Conservation (phyloP, 2,797 vertebrate genomes). For the Phoeniculus purpureus region DNA sequence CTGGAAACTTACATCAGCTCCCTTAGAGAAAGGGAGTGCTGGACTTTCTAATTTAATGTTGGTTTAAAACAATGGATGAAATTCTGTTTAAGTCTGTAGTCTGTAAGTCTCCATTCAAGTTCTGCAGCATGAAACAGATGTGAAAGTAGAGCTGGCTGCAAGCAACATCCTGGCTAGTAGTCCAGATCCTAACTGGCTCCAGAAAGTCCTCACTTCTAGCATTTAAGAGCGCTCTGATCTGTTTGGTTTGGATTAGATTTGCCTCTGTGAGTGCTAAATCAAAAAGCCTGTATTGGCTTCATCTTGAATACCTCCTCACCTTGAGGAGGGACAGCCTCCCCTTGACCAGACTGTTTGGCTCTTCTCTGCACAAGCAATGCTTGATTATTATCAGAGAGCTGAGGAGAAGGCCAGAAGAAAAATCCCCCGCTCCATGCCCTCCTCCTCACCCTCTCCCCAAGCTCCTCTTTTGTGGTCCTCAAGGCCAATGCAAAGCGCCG, state of each 20-base stretch:
- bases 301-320: background rate
- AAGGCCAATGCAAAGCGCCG: background rate
- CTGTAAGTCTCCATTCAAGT: no score
- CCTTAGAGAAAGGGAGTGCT: background rate
- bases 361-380: background rate
- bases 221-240: background rate
- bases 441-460: background rate
- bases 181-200: background rate
- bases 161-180: background rate
- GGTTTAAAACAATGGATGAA: background rate
- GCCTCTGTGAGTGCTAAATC: background rate
- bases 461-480: slow-evolving; percentile 35
- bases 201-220: background rate
- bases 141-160: background rate
- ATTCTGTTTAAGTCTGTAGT: background rate
- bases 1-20: background rate
- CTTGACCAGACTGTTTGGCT: background rate
- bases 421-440: background rate
- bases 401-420: background rate
- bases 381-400: background rate
- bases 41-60: background rate
- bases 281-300: background rate
- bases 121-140: background rate
- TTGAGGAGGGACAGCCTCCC: background rate
- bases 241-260: background rate